Conservation (phyloP, 2,888 invertebrate species). For the Dolichopus griseipennis region DNA sequence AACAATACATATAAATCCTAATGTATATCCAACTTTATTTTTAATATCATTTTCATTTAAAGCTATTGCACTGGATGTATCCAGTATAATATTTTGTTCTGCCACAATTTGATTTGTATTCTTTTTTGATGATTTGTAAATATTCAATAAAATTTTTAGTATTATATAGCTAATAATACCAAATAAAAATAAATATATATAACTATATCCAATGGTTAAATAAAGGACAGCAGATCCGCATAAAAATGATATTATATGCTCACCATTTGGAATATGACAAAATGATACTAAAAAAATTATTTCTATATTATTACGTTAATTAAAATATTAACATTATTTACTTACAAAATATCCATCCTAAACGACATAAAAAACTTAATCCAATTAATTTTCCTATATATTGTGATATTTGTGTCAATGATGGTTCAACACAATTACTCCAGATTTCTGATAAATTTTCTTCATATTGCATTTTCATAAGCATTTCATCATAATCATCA, state of each 20-base stretch:
- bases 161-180: background rate
- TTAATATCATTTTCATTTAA: background rate
- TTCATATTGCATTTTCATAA: slow-evolving; percentile 7
- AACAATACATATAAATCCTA: background rate
- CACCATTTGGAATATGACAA: slow-evolving; percentile 5
- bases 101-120: background rate
- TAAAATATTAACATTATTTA: background rate
- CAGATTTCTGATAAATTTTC: background rate
- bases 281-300: background rate
- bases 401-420: background rate
- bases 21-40: background rate
- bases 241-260: slow-evolving; percentile 4
- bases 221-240: background rate
- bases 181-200: background rate
- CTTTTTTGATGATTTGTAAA: background rate
- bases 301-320: background rate
- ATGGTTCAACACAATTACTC: slow-evolving; percentile 7
- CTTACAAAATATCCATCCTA: slow-evolving; percentile 9
- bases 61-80: background rate
- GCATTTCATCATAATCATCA: slow-evolving; percentile 8
- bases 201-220: background rate
- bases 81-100: background rate
- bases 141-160: background rate
- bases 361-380: background rate
- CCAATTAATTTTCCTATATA: background rate